Percentiles rank a stretch among this genome's conserved stretches.
These are phyloP conservation scores for Colostygia pectinataria DNA, from an alignment of 2,888 invertebrate species.

Conservation along the genomic window DNA sequence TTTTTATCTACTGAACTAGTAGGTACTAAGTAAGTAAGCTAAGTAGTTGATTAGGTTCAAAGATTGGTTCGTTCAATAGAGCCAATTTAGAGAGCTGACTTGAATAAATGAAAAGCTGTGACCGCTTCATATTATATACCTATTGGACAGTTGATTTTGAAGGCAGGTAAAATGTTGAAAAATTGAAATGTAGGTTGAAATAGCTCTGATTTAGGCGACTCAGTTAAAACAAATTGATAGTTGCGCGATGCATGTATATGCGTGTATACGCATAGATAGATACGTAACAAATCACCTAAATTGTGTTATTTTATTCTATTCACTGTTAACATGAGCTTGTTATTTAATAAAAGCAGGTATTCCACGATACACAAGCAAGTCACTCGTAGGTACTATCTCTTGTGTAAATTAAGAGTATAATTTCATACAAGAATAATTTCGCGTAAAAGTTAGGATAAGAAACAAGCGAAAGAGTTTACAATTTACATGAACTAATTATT, in stretches of 20 bases:
- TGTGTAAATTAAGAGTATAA: conserved; percentile 2
- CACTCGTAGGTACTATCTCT: not conserved
- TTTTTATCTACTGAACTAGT: too few species aligned
- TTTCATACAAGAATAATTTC: conserved; percentile 14
- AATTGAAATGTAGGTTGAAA: conserved; percentile 10
- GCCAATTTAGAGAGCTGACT: conserved; percentile 44
- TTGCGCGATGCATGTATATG: too few species aligned
- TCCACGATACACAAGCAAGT: too few species aligned
- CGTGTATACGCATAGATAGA: too few species aligned
- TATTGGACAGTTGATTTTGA: conserved; percentile 12
- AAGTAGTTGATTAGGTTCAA: conserved; percentile 58
- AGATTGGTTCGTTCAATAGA: conserved; percentile 48
- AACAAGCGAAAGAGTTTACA: conserved; percentile 13
- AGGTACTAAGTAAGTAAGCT: conserved; percentile 22
- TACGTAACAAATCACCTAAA: too few species aligned
- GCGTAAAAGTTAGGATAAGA: conserved; percentile 16
- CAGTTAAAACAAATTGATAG: too few species aligned
- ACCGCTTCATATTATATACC: conserved; percentile 20
- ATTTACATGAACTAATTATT: conserved; percentile 27
- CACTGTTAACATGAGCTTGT: too few species aligned
- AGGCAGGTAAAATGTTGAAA: conserved; percentile 9
- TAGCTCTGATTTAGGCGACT: conserved; percentile 2
- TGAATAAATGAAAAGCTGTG: conserved; percentile 43
- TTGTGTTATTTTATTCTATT: too few species aligned
- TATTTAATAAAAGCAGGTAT: too few species aligned